Conservation (phyloP, 2,888 invertebrate species). For the Pantelozetes paolii region DNA sequence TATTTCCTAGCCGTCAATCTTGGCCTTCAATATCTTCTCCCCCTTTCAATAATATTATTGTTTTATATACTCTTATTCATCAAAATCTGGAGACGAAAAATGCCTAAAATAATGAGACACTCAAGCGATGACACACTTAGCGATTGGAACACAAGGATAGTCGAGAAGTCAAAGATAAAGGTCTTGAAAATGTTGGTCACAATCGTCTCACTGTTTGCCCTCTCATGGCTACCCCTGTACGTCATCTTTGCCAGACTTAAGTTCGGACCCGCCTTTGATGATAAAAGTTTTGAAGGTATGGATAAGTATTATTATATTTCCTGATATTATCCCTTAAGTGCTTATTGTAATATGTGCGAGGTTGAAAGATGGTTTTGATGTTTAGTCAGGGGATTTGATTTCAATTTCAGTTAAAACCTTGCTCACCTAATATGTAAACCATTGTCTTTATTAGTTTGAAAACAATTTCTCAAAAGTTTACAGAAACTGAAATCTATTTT, state of each 20-base stretch:
- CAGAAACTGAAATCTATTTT: too few species aligned
- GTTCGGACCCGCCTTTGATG: conserved; percentile 31
- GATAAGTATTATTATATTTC: too few species aligned
- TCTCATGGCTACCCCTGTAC: conserved; percentile 39
- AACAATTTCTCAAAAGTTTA: too few species aligned
- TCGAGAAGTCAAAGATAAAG: conserved; percentile 39
- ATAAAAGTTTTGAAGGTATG: conserved; percentile 27
- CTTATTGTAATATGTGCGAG: too few species aligned
- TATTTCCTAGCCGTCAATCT: conserved; percentile 38
- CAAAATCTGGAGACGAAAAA: conserved; percentile 36
- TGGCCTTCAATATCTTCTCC: conserved; percentile 38
- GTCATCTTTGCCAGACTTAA: conserved; percentile 26
- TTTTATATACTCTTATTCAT: conserved; percentile 36
- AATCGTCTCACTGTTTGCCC: conserved; percentile 37
- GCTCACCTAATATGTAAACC: too few species aligned
- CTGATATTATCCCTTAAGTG: too few species aligned
- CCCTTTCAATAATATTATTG: conserved; percentile 33
- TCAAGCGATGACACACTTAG: conserved; percentile 30
- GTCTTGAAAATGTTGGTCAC: conserved; percentile 39
- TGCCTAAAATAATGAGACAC: conserved; percentile 34
- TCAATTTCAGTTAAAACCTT: too few species aligned
- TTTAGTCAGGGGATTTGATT: too few species aligned
- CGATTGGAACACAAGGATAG: conserved; percentile 46
- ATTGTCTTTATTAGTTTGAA: too few species aligned
- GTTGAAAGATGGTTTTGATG: too few species aligned